Evolutionary conservation across 2,888 invertebrate genomes (phyloP).

Genomic region (Drosophila incognita): DNA sequence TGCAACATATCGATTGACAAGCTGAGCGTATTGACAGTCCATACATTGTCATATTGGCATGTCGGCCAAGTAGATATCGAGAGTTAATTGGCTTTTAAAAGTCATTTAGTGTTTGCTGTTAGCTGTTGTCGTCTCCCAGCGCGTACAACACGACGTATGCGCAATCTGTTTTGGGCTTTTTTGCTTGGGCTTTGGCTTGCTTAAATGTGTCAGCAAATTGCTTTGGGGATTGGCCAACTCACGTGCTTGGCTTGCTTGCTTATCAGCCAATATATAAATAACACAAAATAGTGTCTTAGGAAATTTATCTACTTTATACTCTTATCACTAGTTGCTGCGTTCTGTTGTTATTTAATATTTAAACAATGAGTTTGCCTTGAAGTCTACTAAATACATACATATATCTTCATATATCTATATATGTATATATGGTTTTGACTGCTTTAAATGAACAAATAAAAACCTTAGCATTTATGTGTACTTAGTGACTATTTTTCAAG

Average conservation of each 20-base stretch:
- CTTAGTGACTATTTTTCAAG: conserved; percentile 22
- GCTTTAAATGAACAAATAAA: neutral
- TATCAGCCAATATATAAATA: conserved; percentile 30
- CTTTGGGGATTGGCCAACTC: conserved; percentile 48
- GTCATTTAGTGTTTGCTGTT: conserved; percentile 57
- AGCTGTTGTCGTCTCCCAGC: conserved; percentile 4
- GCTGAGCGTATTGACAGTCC: conserved; percentile 47
- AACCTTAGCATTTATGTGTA: conserved; percentile 19
- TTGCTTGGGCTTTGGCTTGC: conserved; percentile 13
- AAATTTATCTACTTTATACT: conserved; percentile 26
- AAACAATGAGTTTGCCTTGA: conserved; percentile 26
- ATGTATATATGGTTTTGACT: neutral
- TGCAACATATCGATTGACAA: conserved; percentile 50
- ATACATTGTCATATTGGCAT: conserved; percentile 40
- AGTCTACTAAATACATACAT: neutral
- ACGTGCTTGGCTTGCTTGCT: conserved; percentile 47
- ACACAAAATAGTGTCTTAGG: conserved; percentile 17
- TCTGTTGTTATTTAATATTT: conserved; percentile 22
- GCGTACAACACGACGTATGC: conserved; percentile 45
- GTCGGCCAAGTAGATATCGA: conserved; percentile 48
- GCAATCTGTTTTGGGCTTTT: conserved; percentile 45
- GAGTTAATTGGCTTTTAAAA: conserved; percentile 73
- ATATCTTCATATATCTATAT: neutral
- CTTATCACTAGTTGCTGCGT: conserved; percentile 39
- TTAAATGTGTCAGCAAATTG: conserved; percentile 53